phyloP scores from a whole-genome alignment of 1,140 invertebrate genomes.

The Ctenoplectra terminalis region DNA sequence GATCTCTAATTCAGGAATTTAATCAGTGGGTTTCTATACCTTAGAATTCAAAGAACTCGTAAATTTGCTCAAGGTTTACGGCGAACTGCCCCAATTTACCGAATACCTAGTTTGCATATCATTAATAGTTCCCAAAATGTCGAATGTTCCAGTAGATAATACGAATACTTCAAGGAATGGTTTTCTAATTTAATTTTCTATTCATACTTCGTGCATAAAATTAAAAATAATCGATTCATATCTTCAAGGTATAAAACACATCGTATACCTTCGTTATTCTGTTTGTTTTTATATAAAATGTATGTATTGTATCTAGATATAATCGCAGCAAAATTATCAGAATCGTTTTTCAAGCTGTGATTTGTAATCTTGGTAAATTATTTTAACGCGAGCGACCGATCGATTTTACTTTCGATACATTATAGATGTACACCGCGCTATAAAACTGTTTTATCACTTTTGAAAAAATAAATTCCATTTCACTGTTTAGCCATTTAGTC shows the following conservation, averaged over 20 bases:
- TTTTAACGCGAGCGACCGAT: background rate
- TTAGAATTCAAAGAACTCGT: background rate
- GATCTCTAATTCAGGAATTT: background rate
- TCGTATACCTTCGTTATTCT: no score
- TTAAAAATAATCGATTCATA: no score
- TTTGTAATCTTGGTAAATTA: no score
- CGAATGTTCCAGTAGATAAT: background rate
- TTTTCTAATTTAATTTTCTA: background rate
- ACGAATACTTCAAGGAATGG: background rate
- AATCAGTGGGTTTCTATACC: background rate
- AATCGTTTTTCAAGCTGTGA: no score
- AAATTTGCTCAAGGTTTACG: background rate
- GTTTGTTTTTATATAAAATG: no score
- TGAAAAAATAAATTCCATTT: background rate
- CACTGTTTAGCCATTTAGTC: background rate
- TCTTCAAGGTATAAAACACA: no score
- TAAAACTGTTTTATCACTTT: background rate
- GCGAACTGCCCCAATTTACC: background rate
- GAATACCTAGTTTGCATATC: constrained; percentile 10
- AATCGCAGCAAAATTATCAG: no score
- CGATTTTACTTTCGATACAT: background rate
- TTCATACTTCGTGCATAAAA: background rate
- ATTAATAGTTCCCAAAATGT: constrained; percentile 14
- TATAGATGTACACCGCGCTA: background rate
- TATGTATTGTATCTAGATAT: no score